A percentile compares a stretch with the other conserved stretches of the same genome.
These are phyloP conservation scores for Drosophila anomalata DNA, from an alignment of 2,888 invertebrate genomes.

Conservation along the genomic window DNA sequence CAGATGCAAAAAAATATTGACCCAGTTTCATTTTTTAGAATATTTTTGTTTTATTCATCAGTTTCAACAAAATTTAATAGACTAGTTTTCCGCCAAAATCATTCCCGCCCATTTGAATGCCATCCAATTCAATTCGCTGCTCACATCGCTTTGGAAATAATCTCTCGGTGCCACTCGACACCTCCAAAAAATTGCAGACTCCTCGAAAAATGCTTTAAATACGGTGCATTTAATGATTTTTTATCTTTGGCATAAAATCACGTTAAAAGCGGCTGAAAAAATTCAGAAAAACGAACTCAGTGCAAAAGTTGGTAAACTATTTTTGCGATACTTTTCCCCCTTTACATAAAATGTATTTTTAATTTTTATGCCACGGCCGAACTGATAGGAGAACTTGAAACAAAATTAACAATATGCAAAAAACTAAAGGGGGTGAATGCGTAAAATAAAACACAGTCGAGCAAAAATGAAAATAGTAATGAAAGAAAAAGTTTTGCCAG, in stretches of 20 bases:
- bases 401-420: slow-evolving; percentile 68
- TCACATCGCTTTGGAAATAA: slow-evolving; percentile 29
- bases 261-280: slow-evolving; percentile 15
- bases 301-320: slow-evolving; percentile 30
- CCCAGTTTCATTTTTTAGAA: neutral
- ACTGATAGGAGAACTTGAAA: slow-evolving; percentile 68
- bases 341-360: slow-evolving; percentile 37
- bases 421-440: slow-evolving; percentile 1
- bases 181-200: slow-evolving; percentile 22
- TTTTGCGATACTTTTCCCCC: slow-evolving; percentile 28
- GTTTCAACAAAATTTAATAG: slow-evolving; percentile 2
- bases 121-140: slow-evolving; percentile 14
- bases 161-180: slow-evolving; percentile 26
- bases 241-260: slow-evolving; percentile 13
- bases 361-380: slow-evolving; percentile 21
- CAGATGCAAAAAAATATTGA: slow-evolving; percentile 23
- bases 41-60: neutral
- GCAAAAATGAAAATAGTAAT: slow-evolving; percentile 45
- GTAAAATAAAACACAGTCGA: slow-evolving; percentile 16
- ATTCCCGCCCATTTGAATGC: slow-evolving; percentile 1
- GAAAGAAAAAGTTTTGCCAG: slow-evolving; percentile 58
- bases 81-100: neutral
- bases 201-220: slow-evolving; percentile 23
- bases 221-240: slow-evolving; percentile 15
- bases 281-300: neutral